A percentile compares a stretch with the other conserved stretches of the same genome.
phyloP scores from a whole-genome alignment of 2,888 invertebrate species.

The Keiferia lycopersicella region DNA sequence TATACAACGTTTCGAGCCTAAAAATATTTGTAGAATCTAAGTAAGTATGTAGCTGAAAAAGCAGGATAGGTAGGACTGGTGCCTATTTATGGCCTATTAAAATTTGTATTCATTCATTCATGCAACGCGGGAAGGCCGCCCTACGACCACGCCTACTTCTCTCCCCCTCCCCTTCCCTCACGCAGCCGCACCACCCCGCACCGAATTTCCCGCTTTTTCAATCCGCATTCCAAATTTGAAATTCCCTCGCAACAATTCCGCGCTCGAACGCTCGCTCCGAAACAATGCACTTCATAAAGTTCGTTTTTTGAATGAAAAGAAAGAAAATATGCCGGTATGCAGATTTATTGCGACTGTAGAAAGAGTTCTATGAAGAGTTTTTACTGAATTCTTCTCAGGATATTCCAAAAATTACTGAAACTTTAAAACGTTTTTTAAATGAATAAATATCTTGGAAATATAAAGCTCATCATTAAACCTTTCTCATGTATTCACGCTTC shows the following conservation, averaged over 20 bases:
- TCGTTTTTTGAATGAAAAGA: slow-evolving; percentile 15
- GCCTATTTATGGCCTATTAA: no score
- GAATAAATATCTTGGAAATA: no score
- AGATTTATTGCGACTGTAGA: slow-evolving; percentile 14
- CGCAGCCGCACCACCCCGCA: slow-evolving; percentile 36
- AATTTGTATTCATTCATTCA: no score
- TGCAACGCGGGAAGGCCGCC: slow-evolving; percentile 48
- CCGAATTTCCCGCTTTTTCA: slow-evolving; percentile 54
- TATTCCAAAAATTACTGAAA: neutral
- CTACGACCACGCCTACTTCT: slow-evolving; percentile 59
- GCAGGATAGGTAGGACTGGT: no score
- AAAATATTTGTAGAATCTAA: no score
- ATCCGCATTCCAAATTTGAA: slow-evolving; percentile 57
- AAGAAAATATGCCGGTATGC: slow-evolving; percentile 11
- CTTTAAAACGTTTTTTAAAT: neutral
- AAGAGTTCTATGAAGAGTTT: slow-evolving; percentile 21
- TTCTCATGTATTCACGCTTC: no score
- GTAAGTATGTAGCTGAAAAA: no score
- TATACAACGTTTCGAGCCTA: no score
- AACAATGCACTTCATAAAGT: slow-evolving; percentile 44
- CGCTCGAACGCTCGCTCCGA: slow-evolving; percentile 35
- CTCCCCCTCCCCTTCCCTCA: slow-evolving; percentile 41
- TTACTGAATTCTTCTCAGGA: slow-evolving; percentile 33
- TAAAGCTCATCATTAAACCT: no score
- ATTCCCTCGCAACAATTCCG: slow-evolving; percentile 61